phyloP scores from a whole-genome alignment of 2,113 vertebrate species.

The Chionodraco myersi region DNA sequence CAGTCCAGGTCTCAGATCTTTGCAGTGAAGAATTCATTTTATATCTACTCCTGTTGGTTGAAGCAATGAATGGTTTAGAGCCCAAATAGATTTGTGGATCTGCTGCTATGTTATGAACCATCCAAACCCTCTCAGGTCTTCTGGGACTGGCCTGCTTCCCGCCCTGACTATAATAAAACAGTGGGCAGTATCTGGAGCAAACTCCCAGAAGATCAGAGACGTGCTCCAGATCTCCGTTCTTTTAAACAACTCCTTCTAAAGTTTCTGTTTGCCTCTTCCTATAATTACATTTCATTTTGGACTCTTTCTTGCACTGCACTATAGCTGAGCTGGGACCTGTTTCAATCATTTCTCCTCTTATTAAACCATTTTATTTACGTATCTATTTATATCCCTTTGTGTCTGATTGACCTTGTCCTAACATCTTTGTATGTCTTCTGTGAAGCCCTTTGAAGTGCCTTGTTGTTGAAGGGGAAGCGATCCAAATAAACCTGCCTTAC shows the following conservation, averaged over 20 bases:
- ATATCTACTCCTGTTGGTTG: slow-evolving; percentile 28
- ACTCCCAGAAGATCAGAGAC: slow-evolving; percentile 70
- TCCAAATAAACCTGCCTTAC: background rate
- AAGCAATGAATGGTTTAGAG: slow-evolving; percentile 39
- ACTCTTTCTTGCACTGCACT: slow-evolving; percentile 43
- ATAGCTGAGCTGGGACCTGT: slow-evolving; percentile 30
- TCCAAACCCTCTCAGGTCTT: slow-evolving; percentile 54
- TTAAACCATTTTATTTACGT: slow-evolving; percentile 31
- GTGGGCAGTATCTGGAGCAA: slow-evolving; percentile 2
- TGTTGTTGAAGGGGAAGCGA: slow-evolving; percentile 1
- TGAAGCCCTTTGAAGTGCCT: slow-evolving; percentile 2
- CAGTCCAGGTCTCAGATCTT: slow-evolving; percentile 73
- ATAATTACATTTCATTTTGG: slow-evolving; percentile 46
- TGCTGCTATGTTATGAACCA: slow-evolving; percentile 46
- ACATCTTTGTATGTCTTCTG: background rate
- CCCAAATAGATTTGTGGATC: slow-evolving; percentile 41
- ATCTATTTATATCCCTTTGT: slow-evolving; percentile 19
- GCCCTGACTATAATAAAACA: background rate
- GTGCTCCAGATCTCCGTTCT: slow-evolving; percentile 45
- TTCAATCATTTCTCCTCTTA: slow-evolving; percentile 40
- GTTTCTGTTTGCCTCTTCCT: slow-evolving; percentile 52
- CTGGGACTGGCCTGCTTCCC: slow-evolving; percentile 43
- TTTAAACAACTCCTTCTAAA: slow-evolving; percentile 50
- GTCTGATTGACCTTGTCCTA: background rate
- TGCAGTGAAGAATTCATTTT: slow-evolving; percentile 55